These are phyloP conservation scores for Dicrurus megarhynchus DNA, from an alignment of 2,113 vertebrate species.

Conservation along the genomic window DNA sequence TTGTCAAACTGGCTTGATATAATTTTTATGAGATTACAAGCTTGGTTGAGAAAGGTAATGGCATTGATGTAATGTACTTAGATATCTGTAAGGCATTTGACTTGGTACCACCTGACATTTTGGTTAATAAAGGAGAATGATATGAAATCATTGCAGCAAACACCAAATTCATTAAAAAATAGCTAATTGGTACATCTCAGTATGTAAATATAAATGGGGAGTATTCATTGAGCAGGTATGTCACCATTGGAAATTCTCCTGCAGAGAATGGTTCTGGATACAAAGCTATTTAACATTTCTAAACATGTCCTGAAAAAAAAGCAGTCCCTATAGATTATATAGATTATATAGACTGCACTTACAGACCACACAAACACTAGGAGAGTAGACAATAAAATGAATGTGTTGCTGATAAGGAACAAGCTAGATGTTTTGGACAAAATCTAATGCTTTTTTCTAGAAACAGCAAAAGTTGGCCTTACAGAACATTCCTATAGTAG, in stretches of 20 bases:
- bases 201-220: background rate
- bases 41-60: constrained; percentile 62
- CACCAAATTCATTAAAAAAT: background rate
- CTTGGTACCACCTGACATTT: constrained; percentile 26
- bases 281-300: background rate
- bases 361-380: background rate
- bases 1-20: constrained; percentile 65
- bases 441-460: background rate
- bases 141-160: constrained; percentile 9
- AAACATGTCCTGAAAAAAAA: background rate
- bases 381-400: background rate
- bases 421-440: background rate
- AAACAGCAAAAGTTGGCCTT: background rate
- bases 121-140: constrained; percentile 17
- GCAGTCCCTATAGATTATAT: background rate
- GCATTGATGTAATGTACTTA: constrained; percentile 46
- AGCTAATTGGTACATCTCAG: background rate
- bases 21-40: constrained; percentile 65
- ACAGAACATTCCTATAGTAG: background rate
- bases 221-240: background rate
- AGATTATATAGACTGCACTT: background rate
- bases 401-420: background rate
- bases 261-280: background rate
- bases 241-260: background rate
- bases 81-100: constrained; percentile 51